Evolutionary conservation across 2,888 invertebrate genomes (phyloP), one percentile per base, ranked within the genome.

Genomic region (Serrognathus titanus): DNA sequence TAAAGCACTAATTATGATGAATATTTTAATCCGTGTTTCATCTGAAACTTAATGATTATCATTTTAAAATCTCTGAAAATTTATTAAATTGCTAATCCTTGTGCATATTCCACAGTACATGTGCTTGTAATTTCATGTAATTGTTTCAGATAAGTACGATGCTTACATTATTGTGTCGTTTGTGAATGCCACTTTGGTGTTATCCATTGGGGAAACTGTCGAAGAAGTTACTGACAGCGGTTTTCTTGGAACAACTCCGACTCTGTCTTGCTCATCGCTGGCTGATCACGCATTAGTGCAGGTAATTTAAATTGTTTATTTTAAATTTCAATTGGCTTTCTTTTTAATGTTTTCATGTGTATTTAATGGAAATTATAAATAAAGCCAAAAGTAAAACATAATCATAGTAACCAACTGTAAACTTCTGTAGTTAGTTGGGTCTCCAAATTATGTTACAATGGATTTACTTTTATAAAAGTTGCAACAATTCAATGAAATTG

Each of bases 161-260:
- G 94, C 98, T 52, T 99, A 98, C 84, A 99, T 99, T 84, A 96
- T 99, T 78, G 99, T 99, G 70, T 99, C 99, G 50, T 99, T 99
- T 89, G 93, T 97, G 63, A 92, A 92, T 76, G 99, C 99, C 67
- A 99, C 99, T 11, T 86, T 99, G 72, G 99, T 99, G 63, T 85
- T 99, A 71, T 97, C 97, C 69, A 99, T 99, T 75, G 99, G 99
- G 66, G 99, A 99, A 79, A 99, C 98, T 10, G 99, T 99, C n/a
- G 99, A 99, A 79, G 99, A 99, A 88, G 99, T 99, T 20, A 97
- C 98, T 0, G 99, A 99, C 79, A 98, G 98, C 61, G 99, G 99
- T 45, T 99, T 99, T 78, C 82, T 99, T 70, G 98, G 98, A 58
- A 99, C 98, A 0, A 98, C 98, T 0, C 97, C 98, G 0, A 99